phyloP scores from a whole-genome alignment of 2,888 invertebrate genomes.

The Phengaris arion region DNA sequence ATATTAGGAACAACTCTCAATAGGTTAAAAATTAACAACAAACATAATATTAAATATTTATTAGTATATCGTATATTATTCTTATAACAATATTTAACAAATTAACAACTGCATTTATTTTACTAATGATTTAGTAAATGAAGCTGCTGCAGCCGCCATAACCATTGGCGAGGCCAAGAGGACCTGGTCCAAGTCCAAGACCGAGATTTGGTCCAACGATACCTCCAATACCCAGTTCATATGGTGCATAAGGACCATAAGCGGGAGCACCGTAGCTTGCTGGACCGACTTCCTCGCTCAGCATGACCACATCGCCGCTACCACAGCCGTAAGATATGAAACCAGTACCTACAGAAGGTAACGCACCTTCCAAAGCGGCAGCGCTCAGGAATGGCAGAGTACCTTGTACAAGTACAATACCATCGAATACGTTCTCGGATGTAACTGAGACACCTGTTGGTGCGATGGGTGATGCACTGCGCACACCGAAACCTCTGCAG shows the following conservation, averaged over 20 bases:
- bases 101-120: neutral
- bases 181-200: neutral
- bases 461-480: constrained; percentile 49
- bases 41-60: neutral
- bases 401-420: constrained; percentile 48
- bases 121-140: neutral
- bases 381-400: constrained; percentile 55
- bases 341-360: constrained; percentile 52
- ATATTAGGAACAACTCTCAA: no score
- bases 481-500: constrained; percentile 50
- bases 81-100: neutral
- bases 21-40: neutral
- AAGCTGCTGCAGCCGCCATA: neutral
- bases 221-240: neutral
- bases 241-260: constrained; percentile 28
- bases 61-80: neutral
- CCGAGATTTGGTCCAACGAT: neutral
- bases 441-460: constrained; percentile 51
- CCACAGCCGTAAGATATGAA: constrained; percentile 53
- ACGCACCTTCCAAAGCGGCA: constrained; percentile 49
- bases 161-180: neutral
- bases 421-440: constrained; percentile 55
- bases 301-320: constrained; percentile 47
- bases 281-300: constrained; percentile 42
- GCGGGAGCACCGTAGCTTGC: constrained; percentile 36